Evolutionary conservation across 2,113 vertebrate genomes (phyloP).

Genomic region (Istiophorus platypterus): DNA sequence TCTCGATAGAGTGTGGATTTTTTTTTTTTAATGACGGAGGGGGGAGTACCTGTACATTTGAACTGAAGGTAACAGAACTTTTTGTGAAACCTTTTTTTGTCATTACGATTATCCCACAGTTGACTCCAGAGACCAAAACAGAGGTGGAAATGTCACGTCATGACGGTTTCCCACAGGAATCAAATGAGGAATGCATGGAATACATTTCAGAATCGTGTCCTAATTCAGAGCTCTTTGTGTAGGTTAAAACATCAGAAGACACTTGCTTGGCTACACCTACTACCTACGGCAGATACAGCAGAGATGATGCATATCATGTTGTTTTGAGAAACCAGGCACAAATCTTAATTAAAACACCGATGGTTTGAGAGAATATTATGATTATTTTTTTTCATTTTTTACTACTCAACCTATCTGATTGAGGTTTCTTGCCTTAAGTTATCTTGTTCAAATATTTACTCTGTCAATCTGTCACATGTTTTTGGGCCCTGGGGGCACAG

Average conservation of each 20-base stretch:
- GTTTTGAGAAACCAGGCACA: background rate
- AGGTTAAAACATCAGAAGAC: background rate
- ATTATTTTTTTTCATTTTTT: background rate
- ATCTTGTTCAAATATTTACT: constrained; percentile 75
- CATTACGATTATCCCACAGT: background rate
- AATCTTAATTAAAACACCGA: background rate
- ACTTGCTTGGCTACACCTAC: background rate
- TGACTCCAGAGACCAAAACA: background rate
- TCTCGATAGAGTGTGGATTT: too few species aligned
- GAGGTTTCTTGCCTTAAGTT: constrained; percentile 54
- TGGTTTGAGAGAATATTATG: constrained; percentile 5
- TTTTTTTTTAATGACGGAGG: too few species aligned
- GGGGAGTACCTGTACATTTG: background rate
- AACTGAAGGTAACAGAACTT: background rate
- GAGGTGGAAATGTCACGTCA: background rate
- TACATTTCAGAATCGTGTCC: background rate
- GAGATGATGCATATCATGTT: background rate
- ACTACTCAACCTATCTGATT: constrained; percentile 41
- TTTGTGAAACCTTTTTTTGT: background rate
- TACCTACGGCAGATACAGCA: background rate
- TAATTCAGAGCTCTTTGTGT: background rate
- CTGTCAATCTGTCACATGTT: constrained; percentile 74
- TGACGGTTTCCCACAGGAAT: background rate
- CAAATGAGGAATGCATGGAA: background rate
- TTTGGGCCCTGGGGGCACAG: constrained; percentile 52